A percentile compares a stretch with the other conserved stretches of the same genome.
Evolutionary conservation across 2,888 invertebrate species (phyloP).

Genomic region (Pachliopta kotzebuea): DNA sequence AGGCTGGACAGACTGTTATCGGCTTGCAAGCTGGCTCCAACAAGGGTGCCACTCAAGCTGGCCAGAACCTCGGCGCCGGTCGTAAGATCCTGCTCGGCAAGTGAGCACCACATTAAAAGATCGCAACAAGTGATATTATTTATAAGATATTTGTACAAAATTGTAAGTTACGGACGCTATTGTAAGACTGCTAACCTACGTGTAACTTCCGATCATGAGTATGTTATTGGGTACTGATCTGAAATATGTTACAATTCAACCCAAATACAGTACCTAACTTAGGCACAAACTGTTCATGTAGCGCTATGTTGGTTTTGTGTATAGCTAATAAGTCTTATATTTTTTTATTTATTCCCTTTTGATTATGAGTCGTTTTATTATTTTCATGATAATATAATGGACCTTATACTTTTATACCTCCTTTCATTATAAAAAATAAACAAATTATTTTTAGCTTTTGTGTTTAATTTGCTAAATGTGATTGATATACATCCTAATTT

Average conservation of each 20-base stretch:
- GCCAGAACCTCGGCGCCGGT: constrained; percentile 93
- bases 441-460: constrained; percentile 6
- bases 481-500: not conserved
- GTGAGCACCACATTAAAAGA: constrained; percentile 70
- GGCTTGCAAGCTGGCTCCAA: constrained; percentile 98
- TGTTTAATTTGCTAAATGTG: constrained; percentile 12
- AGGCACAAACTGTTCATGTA: constrained; percentile 55
- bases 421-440: constrained; percentile 30
- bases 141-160: constrained; percentile 73
- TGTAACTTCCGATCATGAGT: constrained; percentile 56
- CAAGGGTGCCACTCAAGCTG: constrained; percentile 96
- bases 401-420: constrained; percentile 38
- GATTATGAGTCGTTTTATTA: constrained; percentile 48
- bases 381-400: constrained; percentile 67
- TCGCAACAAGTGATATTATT: constrained; percentile 72
- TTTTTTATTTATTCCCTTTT: constrained; percentile 73
- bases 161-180: constrained; percentile 63
- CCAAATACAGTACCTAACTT: constrained; percentile 37
- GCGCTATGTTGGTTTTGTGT: constrained; percentile 65
- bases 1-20: constrained; percentile 93
- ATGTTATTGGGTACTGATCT: constrained; percentile 43
- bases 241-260: constrained; percentile 31
- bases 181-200: constrained; percentile 57
- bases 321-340: constrained; percentile 62
- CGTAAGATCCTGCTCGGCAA: constrained; percentile 95